Percentiles rank a stretch among this genome's conserved stretches.
phyloP scores from a whole-genome alignment of 2,797 vertebrate genomes.

The Enteromius radiatus region DNA sequence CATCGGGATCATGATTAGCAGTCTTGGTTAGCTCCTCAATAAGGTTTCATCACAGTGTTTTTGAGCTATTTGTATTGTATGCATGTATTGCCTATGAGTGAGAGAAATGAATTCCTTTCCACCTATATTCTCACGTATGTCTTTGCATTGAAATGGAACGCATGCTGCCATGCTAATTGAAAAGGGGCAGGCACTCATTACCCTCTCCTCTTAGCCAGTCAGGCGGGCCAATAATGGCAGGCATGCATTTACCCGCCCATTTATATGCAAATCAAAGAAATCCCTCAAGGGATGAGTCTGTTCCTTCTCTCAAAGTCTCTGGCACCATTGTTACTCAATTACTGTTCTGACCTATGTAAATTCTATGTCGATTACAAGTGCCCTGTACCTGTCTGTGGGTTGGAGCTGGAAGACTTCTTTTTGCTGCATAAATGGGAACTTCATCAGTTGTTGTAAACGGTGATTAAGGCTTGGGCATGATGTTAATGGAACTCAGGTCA shows the following conservation, averaged over 20 bases:
- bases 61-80: slow-evolving; percentile 19
- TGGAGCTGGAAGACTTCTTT: slow-evolving; percentile 15
- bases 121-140: slow-evolving; percentile 28
- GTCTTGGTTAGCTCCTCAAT: neutral
- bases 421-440: slow-evolving; percentile 27
- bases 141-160: slow-evolving; percentile 37
- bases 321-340: slow-evolving; percentile 51
- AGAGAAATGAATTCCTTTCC: slow-evolving; percentile 33
- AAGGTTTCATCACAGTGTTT: neutral
- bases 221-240: slow-evolving; percentile 56
- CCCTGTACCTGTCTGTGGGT: slow-evolving; percentile 11
- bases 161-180: slow-evolving; percentile 41
- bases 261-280: slow-evolving; percentile 74
- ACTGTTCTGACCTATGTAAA: slow-evolving; percentile 40
- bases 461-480: slow-evolving; percentile 33
- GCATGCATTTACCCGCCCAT: slow-evolving; percentile 66
- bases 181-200: slow-evolving; percentile 62
- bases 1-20: neutral
- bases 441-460: slow-evolving; percentile 34
- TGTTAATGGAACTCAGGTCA: slow-evolving; percentile 45
- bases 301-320: slow-evolving; percentile 42
- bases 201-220: slow-evolving; percentile 64
- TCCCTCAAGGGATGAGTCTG: slow-evolving; percentile 61
- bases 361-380: slow-evolving; percentile 46
- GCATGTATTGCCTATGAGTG: neutral